These are phyloP conservation scores for Pachypeltis micranthus DNA, from an alignment of 1,140 invertebrate species.

Conservation along the genomic window DNA sequence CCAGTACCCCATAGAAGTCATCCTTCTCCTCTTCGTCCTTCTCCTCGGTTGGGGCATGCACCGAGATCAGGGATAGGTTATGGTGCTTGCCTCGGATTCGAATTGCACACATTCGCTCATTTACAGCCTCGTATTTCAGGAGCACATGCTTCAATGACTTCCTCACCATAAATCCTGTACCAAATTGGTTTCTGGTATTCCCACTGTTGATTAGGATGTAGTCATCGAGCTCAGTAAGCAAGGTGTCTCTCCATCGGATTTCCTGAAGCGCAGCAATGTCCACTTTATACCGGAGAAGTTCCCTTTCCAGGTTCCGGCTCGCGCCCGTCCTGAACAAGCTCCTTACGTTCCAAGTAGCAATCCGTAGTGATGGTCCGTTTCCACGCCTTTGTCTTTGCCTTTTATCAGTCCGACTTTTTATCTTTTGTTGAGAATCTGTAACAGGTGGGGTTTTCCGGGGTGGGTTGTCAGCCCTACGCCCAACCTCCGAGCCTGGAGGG, in stretches of 20 bases:
- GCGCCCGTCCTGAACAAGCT: constrained; percentile 18
- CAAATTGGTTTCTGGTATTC: background rate
- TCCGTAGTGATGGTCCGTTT: constrained; percentile 9
- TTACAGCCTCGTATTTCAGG: constrained; percentile 13
- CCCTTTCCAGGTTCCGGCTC: constrained; percentile 15
- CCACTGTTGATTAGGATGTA: constrained; percentile 10
- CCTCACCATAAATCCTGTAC: constrained; percentile 15
- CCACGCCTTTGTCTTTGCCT: constrained; percentile 6
- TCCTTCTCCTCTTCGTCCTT: constrained; percentile 18
- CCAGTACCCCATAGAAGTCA: constrained; percentile 16
- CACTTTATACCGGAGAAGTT: constrained; percentile 23
- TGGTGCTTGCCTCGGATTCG: constrained; percentile 15
- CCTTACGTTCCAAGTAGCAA: constrained; percentile 23
- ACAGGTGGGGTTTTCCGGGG: too few species aligned
- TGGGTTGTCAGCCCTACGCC: too few species aligned
- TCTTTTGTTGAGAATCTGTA: too few species aligned
- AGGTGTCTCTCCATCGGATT: constrained; percentile 18
- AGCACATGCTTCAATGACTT: constrained; percentile 3
- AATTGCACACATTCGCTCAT: constrained; percentile 18
- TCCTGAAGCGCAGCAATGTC: constrained; percentile 24
- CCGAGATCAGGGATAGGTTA: too few species aligned
- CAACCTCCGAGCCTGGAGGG: too few species aligned
- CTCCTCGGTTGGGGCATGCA: too few species aligned
- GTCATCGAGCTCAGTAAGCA: constrained; percentile 1
- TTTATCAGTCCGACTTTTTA: constrained; percentile 10